Conservation (phyloP, 2,888 invertebrate genomes). For the Drosophila basisetae region DNA sequence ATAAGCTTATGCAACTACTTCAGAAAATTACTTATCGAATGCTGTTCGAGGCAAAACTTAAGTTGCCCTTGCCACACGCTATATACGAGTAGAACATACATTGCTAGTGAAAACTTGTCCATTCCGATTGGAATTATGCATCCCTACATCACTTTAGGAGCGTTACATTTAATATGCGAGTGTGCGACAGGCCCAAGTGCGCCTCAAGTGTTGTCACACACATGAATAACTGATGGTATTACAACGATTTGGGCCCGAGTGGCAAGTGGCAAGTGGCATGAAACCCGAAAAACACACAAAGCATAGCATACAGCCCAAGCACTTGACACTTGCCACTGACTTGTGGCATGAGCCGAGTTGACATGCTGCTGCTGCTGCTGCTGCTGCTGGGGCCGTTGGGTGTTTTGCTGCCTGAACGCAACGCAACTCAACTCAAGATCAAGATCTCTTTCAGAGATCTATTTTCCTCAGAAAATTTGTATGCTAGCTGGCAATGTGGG, state of each 20-base stretch:
- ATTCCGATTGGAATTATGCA: constrained; percentile 20
- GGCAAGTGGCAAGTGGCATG: constrained; percentile 67
- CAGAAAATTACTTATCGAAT: constrained; percentile 16
- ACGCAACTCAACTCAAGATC: constrained; percentile 55
- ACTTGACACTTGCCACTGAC: constrained; percentile 78
- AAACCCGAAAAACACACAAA: constrained; percentile 51
- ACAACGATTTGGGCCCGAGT: constrained; percentile 60
- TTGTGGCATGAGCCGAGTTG: constrained; percentile 76
- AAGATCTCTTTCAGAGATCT: constrained; percentile 59
- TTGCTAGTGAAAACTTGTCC: constrained; percentile 14
- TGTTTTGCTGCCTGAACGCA: constrained; percentile 32
- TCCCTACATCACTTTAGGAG: constrained; percentile 23
- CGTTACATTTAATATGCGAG: constrained; percentile 31
- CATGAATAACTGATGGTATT: constrained; percentile 62
- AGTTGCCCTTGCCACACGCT: constrained; percentile 1
- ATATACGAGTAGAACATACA: neutral
- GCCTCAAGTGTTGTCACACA: constrained; percentile 76
- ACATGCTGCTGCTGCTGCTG: constrained; percentile 56
- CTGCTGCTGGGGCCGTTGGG: constrained; percentile 41
- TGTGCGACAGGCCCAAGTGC: constrained; percentile 53
- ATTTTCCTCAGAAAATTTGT: constrained; percentile 66
- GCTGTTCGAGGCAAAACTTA: constrained; percentile 2
- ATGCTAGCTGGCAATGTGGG: constrained; percentile 16
- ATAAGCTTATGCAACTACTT: neutral
- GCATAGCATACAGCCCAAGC: constrained; percentile 35